A percentile compares a stretch with the other conserved stretches of the same genome.
Evolutionary conservation across 2,888 invertebrate species (phyloP).

Genomic region (Mythimna pallens): DNA sequence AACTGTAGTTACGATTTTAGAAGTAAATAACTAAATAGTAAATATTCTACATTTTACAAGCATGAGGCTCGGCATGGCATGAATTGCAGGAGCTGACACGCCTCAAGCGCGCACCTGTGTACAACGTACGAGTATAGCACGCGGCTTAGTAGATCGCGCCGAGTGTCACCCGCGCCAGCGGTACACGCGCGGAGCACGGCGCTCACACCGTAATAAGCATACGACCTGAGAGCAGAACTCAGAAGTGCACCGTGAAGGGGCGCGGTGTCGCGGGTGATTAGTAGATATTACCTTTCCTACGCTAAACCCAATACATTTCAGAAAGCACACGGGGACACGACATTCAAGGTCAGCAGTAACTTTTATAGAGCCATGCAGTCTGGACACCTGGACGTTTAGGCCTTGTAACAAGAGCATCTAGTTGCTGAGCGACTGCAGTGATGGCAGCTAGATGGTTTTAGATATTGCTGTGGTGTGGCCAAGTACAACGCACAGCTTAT

Average conservation of each 20-base stretch:
- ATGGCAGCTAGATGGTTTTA: background rate
- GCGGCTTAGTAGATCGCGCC: background rate
- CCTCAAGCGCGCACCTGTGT: background rate
- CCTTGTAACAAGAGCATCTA: background rate
- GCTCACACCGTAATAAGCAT: background rate
- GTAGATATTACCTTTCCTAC: background rate
- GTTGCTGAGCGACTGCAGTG: background rate
- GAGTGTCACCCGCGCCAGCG: background rate
- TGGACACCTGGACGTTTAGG: too few species aligned
- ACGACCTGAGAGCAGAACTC: background rate
- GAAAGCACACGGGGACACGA: too few species aligned
- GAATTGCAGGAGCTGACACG: constrained; percentile 1
- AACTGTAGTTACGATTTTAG: background rate
- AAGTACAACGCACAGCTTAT: background rate
- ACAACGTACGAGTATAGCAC: background rate
- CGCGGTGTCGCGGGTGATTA: background rate
- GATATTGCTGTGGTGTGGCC: too few species aligned
- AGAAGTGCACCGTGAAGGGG: background rate
- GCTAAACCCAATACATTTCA: background rate
- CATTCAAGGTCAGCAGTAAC: too few species aligned
- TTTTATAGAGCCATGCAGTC: too few species aligned
- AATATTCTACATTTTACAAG: constrained; percentile 1
- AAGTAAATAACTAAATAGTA: background rate
- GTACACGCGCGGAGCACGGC: background rate
- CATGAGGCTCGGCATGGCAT: background rate